Evolutionary conservation across 2,797 vertebrate species (phyloP).

Genomic region (Darevskia nairensis): DNA sequence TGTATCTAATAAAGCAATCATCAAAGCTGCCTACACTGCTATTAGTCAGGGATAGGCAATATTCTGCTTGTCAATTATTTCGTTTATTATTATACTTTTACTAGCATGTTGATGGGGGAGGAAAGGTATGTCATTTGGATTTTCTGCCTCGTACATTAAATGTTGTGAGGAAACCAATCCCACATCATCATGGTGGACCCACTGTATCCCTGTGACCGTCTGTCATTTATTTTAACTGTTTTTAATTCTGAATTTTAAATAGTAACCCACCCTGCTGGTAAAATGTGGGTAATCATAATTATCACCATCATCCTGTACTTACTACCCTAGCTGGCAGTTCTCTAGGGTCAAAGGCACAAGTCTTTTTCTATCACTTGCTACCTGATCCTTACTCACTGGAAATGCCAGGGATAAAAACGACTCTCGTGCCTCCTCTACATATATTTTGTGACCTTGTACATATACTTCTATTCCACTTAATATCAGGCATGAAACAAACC

Average conservation of each 20-base stretch:
- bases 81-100: too few relatives aligned
- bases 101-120: too few relatives aligned
- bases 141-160: too few relatives aligned
- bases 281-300: too few relatives aligned
- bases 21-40: not conserved
- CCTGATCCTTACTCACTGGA: not conserved
- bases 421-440: not conserved
- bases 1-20: not conserved
- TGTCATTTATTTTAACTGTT: not conserved
- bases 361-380: not conserved
- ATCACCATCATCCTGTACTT: not conserved
- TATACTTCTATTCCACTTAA: not conserved
- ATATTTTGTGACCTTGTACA: not conserved
- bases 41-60: not conserved
- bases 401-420: not conserved
- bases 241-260: not conserved
- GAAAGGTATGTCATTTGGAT: too few relatives aligned
- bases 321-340: not conserved
- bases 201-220: too few relatives aligned
- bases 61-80: too few relatives aligned
- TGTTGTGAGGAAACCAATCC: too few relatives aligned
- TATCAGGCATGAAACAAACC: not conserved
- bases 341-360: not conserved
- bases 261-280: too few relatives aligned
- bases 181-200: too few relatives aligned